Evolutionary conservation across 2,113 vertebrate genomes (phyloP), one percentile per base, ranked within the genome.

Genomic region (Catharus bicknelli): DNA sequence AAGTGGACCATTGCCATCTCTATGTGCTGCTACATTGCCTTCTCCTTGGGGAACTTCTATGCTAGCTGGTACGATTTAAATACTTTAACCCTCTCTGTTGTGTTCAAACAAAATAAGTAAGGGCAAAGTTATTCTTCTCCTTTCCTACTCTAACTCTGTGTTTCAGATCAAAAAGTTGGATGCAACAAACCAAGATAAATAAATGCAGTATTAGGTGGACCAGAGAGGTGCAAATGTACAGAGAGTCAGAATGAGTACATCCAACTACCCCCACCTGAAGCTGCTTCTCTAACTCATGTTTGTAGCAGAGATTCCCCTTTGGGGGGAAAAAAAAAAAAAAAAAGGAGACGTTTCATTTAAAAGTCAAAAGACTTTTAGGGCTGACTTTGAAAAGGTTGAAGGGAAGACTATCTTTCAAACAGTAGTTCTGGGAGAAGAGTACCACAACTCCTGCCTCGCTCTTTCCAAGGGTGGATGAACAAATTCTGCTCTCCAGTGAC

Each of bases 21-120:
- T n/a, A 99, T 99, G 99, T 98, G 96, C 91, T 99, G 99, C 94
- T 99, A 99, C 11, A 95, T 99, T 2, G 45, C 98, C 4, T 99
- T 98, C 96, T 99, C 98, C 10, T 77, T 99, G 25, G 99, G 99
- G 66, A 99, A 99, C 97, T 98, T 99, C 97, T 97, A 98, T 5
- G 97, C 99, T 32, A 98, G 98, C 98, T 99, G 99, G 99, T 99
- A 98, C 2, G 4, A 34, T 77, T 93, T 61, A 42, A 83, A 55
- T 70, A 18, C 8, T 86, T 79, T 20, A 62, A 66, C 14, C 2
- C 5, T 64, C 11, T 50, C 26, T 73, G 15, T 30, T 51, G 5
- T 66, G 19, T 42, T 67, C 30, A 40, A 88, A 72, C 23, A 63
- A 83, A 90, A 74, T 55, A 3, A 9, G 6, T 48, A 23, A 59